Percentiles rank a stretch among this genome's conserved stretches.
Evolutionary conservation across 2,113 vertebrate genomes (phyloP).

Genomic region (Embiotoca jacksoni): DNA sequence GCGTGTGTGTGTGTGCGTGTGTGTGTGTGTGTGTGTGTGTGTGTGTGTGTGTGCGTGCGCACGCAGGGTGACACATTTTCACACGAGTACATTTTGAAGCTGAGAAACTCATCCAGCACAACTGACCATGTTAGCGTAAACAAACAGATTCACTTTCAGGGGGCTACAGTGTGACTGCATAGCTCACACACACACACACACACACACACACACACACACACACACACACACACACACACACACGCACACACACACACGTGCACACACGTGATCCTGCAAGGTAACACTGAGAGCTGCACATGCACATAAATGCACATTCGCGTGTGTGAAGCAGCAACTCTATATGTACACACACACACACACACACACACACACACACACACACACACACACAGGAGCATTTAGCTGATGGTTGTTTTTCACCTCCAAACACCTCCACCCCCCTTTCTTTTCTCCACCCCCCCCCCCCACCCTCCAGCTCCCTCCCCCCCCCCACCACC

Average conservation of each 20-base stretch:
- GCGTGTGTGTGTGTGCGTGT: no score
- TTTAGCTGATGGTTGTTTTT: constrained; percentile 31
- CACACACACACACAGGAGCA: neutral
- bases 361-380: constrained; percentile 12
- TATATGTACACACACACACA: neutral
- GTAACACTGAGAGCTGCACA: neutral
- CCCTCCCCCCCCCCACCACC: constrained; percentile 39
- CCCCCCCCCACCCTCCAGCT: constrained; percentile 30
- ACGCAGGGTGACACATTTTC: constrained; percentile 26
- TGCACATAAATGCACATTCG: neutral
- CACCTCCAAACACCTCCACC: constrained; percentile 46
- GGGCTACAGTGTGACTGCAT: constrained; percentile 22
- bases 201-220: constrained; percentile 1
- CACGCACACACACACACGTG: constrained; percentile 4
- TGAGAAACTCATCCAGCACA: constrained; percentile 11
- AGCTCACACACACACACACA: neutral
- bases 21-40: no score
- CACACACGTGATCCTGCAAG: neutral
- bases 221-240: neutral
- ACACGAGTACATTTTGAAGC: constrained; percentile 45
- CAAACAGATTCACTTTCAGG: constrained; percentile 61
- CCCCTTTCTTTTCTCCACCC: constrained; percentile 32
- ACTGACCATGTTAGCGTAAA: constrained; percentile 50
- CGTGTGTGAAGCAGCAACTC: neutral
- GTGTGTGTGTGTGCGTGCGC: no score